A percentile compares a stretch with the other conserved stretches of the same genome.
Conservation (phyloP, 2,113 vertebrate species). For the rabbit (Oryctolagus cuniculus) region DNA sequence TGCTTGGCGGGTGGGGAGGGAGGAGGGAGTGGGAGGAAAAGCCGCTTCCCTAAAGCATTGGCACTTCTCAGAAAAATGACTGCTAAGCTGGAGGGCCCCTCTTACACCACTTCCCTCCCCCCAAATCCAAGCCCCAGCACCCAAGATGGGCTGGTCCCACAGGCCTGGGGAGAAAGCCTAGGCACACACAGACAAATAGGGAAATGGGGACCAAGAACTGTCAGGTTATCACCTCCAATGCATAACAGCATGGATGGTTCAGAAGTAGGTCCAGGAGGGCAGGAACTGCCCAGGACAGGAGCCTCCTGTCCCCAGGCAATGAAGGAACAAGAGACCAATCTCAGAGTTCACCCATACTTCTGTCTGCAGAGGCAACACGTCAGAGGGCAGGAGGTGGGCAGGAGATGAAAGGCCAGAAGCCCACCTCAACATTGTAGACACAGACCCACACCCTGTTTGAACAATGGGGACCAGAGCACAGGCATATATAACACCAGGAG, state of each 20-base stretch:
- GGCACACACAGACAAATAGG: slow-evolving; percentile 25
- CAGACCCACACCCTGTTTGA: slow-evolving; percentile 38
- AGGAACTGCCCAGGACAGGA: not conserved
- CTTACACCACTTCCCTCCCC: slow-evolving; percentile 80
- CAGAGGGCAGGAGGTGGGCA: not conserved
- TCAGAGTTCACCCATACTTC: slow-evolving; percentile 8
- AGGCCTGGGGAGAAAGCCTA: slow-evolving; percentile 9
- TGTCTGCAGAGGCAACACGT: not conserved
- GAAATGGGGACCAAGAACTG: slow-evolving; percentile 33
- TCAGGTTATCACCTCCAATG: not conserved
- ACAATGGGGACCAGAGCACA: slow-evolving; percentile 59
- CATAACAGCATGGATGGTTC: not conserved
- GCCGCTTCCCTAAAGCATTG: slow-evolving; percentile 79
- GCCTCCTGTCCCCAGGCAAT: not conserved
- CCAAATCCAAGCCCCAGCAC: slow-evolving; percentile 58
- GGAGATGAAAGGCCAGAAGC: not conserved
- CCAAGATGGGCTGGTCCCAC: slow-evolving; percentile 54
- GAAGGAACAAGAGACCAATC: not conserved
- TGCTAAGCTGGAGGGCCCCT: slow-evolving; percentile 48
- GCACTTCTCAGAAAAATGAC: slow-evolving; percentile 84
- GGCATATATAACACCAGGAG: not conserved
- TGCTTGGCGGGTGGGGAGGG: not conserved
- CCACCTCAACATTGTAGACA: not conserved
- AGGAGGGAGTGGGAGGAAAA: slow-evolving; percentile 54
- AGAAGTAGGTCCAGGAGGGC: not conserved